Evolutionary conservation across 2,113 vertebrate genomes (phyloP).

Genomic region (Oceanites oceanicus): DNA sequence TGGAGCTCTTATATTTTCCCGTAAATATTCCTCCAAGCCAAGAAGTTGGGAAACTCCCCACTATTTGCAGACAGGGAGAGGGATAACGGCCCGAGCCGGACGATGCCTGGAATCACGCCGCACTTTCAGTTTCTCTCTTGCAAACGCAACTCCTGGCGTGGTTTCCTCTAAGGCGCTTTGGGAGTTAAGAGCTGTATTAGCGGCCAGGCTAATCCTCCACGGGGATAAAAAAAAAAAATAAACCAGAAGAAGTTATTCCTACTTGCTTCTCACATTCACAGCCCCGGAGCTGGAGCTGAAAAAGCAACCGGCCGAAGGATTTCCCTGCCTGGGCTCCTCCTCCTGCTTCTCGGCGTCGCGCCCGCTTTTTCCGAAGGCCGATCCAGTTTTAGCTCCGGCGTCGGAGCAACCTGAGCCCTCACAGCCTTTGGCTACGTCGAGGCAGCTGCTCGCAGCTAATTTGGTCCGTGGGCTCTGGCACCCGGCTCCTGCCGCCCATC

Average conservation of each 20-base stretch:
- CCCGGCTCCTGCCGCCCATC: background rate
- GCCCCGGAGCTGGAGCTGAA: background rate
- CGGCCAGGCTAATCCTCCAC: background rate
- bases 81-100: fast-evolving
- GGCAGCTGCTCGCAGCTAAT: background rate
- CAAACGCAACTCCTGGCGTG: background rate
- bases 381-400: background rate
- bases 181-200: background rate
- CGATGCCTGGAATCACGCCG: background rate
- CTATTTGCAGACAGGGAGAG: background rate
- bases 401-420: background rate
- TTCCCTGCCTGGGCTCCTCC: background rate
- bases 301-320: background rate
- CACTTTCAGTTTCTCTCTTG: constrained; percentile 53
- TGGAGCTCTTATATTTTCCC: background rate
- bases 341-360: background rate
- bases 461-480: background rate
- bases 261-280: background rate
- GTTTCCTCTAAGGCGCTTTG: background rate
- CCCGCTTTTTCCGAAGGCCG: background rate
- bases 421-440: fast-evolving
- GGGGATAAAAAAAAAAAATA: background rate
- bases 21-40: background rate
- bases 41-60: background rate
- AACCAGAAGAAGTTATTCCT: background rate